Base-by-base conservation (phyloP, 2,888 invertebrate genomes). In the Brachypalpus laphriformis region DNA sequence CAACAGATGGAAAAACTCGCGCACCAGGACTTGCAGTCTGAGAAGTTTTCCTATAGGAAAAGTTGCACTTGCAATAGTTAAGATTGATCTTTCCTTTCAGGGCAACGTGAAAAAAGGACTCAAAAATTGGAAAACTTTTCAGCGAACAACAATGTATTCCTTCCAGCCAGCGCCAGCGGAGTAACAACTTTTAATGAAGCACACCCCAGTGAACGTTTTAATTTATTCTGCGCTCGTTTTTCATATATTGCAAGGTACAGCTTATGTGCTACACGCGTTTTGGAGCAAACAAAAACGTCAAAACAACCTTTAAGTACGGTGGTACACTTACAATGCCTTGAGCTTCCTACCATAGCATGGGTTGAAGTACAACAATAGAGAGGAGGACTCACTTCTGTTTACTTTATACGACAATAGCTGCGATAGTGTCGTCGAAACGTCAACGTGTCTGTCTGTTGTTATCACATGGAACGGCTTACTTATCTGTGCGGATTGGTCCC, bases 151-250 rank as follows among this genome's bases (percentile, higher is more conserved):
- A 71, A 47, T 47, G 56, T 65, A 28, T 57, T 11, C 28, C 37
- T 56, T 61, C 37, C 61, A 70, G 56, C 45, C 28, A 70, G 28
- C 9, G 56, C 45, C 28, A 70, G 28, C 9, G 70, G 70, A 70
- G 57, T 82, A 42, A 31, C 47, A 76, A 82, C 56, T 82, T 82
- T 82, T 70, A 82, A 82, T 76, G 81, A 82, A 82, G 76, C 63
- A 37, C 61, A 70, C 76, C 76, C 71, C n/a, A 25, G 59, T 59
- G 80, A 51, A 54, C 16, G 40, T 76, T 76, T 71, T 82, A 76
- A 82, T 82, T 51, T 82, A 82, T 82, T 82, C 76, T 42, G 31
- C 49, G 37, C 82, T 51, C 70, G 82, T 78, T 49, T 40, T 34
- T 28, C 56, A 70, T 56, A 76, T 70, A 70, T 70, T 56, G 51